Percentiles rank a stretch among this genome's conserved stretches.
Conservation (phyloP, 1,140 invertebrate species). For the Pseudomyrmex sp. region DNA sequence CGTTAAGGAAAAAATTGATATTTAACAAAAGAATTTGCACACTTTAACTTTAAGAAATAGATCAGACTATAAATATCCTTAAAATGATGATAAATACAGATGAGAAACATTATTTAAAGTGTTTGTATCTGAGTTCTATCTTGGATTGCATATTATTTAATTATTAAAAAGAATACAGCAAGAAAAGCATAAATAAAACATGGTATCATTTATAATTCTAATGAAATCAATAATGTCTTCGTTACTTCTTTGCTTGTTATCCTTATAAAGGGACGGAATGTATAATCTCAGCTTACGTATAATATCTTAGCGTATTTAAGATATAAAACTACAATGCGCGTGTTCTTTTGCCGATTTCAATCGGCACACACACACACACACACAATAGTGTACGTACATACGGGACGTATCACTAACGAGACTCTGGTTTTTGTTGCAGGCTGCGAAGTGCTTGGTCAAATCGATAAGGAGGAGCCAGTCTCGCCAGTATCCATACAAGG, state of each 20-base stretch:
- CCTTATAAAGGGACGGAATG: neutral
- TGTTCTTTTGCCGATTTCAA: conserved; percentile 9
- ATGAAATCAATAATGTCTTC: conserved; percentile 8
- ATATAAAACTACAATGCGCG: conserved; percentile 23
- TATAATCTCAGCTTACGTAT: conserved; percentile 25
- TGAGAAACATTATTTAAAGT: neutral
- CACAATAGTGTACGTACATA: conserved; percentile 38
- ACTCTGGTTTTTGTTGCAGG: conserved; percentile 81
- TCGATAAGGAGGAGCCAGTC: conserved; percentile 82
- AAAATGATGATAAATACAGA: conserved; percentile 2
- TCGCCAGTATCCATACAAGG: conserved; percentile 84
- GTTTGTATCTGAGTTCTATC: neutral
- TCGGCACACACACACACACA: neutral
- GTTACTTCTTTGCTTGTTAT: no score
- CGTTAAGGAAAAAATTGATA: neutral
- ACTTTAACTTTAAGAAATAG: neutral
- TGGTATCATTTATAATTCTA: neutral
- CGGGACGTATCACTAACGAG: conserved; percentile 66
- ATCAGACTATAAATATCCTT: conserved; percentile 5
- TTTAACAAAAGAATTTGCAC: neutral
- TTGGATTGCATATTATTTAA: no score
- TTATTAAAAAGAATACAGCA: no score
- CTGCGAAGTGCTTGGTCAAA: conserved; percentile 82
- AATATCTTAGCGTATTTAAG: conserved; percentile 22
- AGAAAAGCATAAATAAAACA: no score